Percentiles rank a stretch among this genome's conserved stretches.
These are phyloP conservation scores for Agapostemon virescens DNA, from an alignment of 2,888 invertebrate genomes.

Conservation along the genomic window DNA sequence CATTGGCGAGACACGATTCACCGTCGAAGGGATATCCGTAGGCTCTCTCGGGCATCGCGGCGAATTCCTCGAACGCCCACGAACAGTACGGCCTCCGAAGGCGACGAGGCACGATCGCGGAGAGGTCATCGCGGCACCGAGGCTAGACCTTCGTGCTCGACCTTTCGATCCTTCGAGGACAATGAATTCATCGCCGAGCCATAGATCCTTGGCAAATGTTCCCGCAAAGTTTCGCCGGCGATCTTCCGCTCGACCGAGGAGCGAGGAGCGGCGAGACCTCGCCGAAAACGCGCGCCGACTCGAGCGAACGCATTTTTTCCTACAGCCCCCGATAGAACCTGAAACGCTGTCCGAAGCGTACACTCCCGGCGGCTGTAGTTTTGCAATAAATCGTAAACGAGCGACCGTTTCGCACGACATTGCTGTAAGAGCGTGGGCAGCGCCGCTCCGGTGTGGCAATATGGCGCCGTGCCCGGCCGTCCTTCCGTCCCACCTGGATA, in stretches of 20 bases:
- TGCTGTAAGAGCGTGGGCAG: slow-evolving; percentile 58
- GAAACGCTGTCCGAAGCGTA: neutral
- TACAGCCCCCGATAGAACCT: neutral
- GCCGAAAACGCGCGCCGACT: neutral
- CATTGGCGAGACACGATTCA: slow-evolving; percentile 41
- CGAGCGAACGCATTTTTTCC: neutral
- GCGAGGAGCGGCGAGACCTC: neutral
- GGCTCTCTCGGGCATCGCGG: slow-evolving; percentile 60
- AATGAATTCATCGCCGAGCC: slow-evolving; percentile 31
- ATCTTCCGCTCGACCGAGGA: neutral
- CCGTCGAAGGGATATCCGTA: slow-evolving; percentile 39
- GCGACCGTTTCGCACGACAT: slow-evolving; percentile 57
- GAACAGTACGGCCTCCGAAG: slow-evolving; percentile 63
- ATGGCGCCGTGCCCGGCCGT: slow-evolving; percentile 68
- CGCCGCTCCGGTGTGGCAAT: slow-evolving; percentile 55
- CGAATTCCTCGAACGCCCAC: slow-evolving; percentile 73
- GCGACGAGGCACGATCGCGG: slow-evolving; percentile 48
- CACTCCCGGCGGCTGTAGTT: slow-evolving; percentile 37
- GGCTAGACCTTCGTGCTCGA: slow-evolving; percentile 50
- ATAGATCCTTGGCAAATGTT: slow-evolving; percentile 20
- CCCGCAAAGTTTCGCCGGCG: neutral
- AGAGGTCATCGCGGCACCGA: slow-evolving; percentile 51
- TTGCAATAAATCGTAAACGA: slow-evolving; percentile 59
- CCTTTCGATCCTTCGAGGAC: slow-evolving; percentile 51
- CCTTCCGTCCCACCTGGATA: slow-evolving; percentile 69